These are phyloP conservation scores for Myopa tessellatipennis DNA, from an alignment of 2,888 invertebrate species.

Conservation along the genomic window DNA sequence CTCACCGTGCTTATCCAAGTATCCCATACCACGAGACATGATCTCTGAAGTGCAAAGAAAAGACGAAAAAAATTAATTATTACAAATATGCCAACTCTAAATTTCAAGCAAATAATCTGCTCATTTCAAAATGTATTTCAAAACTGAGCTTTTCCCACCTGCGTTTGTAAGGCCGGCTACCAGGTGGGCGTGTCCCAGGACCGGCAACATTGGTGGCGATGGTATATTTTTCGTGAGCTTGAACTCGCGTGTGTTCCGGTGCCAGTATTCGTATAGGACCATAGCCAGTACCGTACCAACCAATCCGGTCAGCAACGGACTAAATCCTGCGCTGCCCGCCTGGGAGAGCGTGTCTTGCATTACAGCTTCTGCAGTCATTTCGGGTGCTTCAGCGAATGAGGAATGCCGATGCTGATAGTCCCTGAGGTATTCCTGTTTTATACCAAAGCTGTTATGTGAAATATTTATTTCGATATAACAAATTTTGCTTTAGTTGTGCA, in stretches of 20 bases:
- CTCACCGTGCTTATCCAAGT: conserved; percentile 69
- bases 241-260: conserved; percentile 70
- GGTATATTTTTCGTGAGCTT: conserved; percentile 77
- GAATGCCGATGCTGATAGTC: conserved; percentile 15
- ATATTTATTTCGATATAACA: conserved; percentile 45
- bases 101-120: neutral
- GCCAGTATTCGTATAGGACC: conserved; percentile 65
- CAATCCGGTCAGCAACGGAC: conserved; percentile 56
- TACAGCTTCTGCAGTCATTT: conserved; percentile 57
- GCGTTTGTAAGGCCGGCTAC: conserved; percentile 74
- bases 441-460: conserved; percentile 42
- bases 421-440: conserved; percentile 30
- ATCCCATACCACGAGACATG: conserved; percentile 53
- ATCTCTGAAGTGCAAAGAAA: conserved; percentile 51
- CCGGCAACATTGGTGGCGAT: conserved; percentile 74
- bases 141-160: conserved; percentile 68
- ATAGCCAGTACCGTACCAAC: conserved; percentile 55
- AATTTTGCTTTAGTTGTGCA: conserved; percentile 14
- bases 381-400: conserved; percentile 10
- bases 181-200: conserved; percentile 78
- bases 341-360: conserved; percentile 56
- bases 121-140: neutral
- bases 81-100: neutral
- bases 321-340: conserved; percentile 48
- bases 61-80: neutral